These are phyloP conservation scores for Apaloderma vittatum DNA, from an alignment of 2,113 vertebrate genomes.

Conservation along the genomic window DNA sequence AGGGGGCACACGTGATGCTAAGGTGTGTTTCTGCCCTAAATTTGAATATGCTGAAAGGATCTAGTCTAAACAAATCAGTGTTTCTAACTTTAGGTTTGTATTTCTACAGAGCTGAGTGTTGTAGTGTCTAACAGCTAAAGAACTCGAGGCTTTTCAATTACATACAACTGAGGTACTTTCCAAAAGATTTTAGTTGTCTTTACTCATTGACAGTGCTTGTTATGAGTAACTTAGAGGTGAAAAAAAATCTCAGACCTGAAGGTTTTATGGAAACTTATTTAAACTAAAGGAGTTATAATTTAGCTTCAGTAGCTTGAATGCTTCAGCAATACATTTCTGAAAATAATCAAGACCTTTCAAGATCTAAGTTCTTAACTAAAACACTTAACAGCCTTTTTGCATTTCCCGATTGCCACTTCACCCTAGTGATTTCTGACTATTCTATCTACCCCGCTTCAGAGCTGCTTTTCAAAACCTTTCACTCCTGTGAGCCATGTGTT, in stretches of 20 bases:
- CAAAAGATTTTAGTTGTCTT: neutral
- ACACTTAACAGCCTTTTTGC: neutral
- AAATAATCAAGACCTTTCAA: neutral
- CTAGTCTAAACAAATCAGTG: neutral
- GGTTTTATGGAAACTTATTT: neutral
- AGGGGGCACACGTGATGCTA: neutral
- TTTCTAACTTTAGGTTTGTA: neutral
- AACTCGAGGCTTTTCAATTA: neutral
- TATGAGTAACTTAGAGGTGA: neutral
- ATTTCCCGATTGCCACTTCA: neutral
- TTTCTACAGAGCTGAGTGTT: neutral
- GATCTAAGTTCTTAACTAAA: neutral
- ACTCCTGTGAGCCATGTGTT: neutral
- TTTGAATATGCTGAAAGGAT: neutral
- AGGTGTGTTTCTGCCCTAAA: neutral
- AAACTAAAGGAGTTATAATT: conserved; percentile 40
- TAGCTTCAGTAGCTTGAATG: neutral
- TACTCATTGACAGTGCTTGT: neutral
- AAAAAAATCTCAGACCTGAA: neutral
- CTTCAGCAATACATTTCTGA: conserved; percentile 46
- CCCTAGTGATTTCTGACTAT: neutral
- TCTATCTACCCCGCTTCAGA: neutral
- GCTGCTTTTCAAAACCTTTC: neutral
- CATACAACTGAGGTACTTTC: neutral
- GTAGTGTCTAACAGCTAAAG: neutral